These are phyloP conservation scores for Ornithoptera alexandrae DNA, from an alignment of 2,888 invertebrate species.

Conservation along the genomic window DNA sequence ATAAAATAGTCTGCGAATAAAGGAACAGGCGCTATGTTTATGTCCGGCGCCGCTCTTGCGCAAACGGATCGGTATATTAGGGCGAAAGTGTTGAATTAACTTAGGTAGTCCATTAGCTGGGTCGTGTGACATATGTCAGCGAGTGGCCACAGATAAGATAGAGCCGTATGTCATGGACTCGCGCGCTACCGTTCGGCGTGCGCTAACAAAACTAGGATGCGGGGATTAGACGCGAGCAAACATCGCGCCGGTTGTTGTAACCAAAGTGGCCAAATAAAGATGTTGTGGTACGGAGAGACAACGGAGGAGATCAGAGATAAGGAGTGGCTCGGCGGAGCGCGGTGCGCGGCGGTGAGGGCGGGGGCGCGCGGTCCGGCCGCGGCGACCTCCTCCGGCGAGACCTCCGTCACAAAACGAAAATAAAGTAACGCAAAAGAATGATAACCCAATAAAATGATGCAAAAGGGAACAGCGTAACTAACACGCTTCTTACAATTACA, in stretches of 20 bases:
- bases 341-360: constrained; percentile 30
- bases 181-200: constrained; percentile 75
- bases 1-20: constrained; percentile 31
- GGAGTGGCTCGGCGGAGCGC: constrained; percentile 40
- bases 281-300: constrained; percentile 47
- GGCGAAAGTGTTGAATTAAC: constrained; percentile 69
- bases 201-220: constrained; percentile 63
- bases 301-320: constrained; percentile 64
- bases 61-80: constrained; percentile 61
- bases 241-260: constrained; percentile 58
- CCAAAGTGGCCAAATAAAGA: constrained; percentile 66
- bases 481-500: no score
- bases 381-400: background rate
- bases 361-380: constrained; percentile 16
- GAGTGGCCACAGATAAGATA: constrained; percentile 78
- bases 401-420: background rate
- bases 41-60: constrained; percentile 42
- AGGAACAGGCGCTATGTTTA: constrained; percentile 60
- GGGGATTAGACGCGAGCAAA: constrained; percentile 67
- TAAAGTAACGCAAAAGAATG: background rate
- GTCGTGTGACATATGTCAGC: constrained; percentile 69
- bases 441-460: background rate
- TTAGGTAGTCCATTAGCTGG: constrained; percentile 67
- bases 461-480: background rate
- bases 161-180: constrained; percentile 75